These are phyloP conservation scores for Gallinago stenura DNA, from an alignment of 2,797 vertebrate species.

Conservation along the genomic window DNA sequence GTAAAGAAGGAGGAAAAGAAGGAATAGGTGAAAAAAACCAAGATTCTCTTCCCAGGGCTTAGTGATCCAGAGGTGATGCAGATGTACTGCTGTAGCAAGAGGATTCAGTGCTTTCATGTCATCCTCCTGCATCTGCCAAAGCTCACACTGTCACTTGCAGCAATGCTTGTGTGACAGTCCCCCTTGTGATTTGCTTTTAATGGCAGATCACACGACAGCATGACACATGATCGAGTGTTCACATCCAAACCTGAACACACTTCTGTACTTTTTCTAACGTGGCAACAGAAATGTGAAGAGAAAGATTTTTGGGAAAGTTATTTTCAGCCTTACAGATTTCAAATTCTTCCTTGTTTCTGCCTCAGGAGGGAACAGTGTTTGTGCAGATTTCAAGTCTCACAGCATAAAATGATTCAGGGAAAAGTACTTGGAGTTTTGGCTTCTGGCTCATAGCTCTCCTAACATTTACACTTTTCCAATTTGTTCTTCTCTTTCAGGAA, in stretches of 20 bases:
- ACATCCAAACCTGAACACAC: not conserved
- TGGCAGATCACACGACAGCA: not conserved
- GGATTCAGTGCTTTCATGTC: not conserved
- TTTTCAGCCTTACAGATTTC: not conserved
- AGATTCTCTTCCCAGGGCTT: not conserved
- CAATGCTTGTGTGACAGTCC: not conserved
- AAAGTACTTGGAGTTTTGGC: not conserved
- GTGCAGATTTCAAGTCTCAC: not conserved
- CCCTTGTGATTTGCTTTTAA: not conserved
- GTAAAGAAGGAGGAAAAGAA: not conserved
- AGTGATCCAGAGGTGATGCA: not conserved
- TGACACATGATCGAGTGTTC: not conserved
- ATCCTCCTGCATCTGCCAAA: not conserved
- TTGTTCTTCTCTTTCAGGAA: conserved; percentile 35
- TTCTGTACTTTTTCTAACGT: not conserved
- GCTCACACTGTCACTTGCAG: not conserved
- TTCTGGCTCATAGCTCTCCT: not conserved
- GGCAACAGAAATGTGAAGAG: not conserved
- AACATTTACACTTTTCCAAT: not conserved
- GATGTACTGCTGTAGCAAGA: not conserved
- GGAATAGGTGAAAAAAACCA: not conserved
- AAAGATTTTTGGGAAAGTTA: not conserved
- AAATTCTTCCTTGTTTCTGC: not conserved
- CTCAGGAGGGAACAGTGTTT: not conserved
- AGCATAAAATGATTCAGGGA: not conserved